phyloP scores from a whole-genome alignment of 2,888 invertebrate genomes.

The Machimus rusticus region DNA sequence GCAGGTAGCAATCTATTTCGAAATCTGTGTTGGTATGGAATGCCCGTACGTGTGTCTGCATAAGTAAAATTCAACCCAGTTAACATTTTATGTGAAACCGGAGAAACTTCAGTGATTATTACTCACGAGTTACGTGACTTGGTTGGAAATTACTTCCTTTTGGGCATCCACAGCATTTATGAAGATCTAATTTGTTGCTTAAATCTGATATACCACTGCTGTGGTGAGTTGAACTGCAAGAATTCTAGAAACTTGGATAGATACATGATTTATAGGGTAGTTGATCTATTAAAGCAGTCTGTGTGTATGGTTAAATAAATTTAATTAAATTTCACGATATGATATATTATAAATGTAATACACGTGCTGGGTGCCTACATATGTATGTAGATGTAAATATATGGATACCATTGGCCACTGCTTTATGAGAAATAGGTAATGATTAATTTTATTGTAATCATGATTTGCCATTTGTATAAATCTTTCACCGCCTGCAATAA shows the following conservation, averaged over 20 bases:
- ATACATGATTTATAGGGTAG: not conserved
- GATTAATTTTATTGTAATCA: not conserved
- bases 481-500: too few relatives aligned
- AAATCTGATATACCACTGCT: slow-evolving; percentile 41
- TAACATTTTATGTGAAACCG: slow-evolving; percentile 41
- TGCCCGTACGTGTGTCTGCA: slow-evolving; percentile 32
- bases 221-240: slow-evolving; percentile 8
- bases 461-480: too few relatives aligned
- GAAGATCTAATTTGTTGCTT: slow-evolving; percentile 44
- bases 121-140: slow-evolving; percentile 44
- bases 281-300: not conserved
- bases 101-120: slow-evolving; percentile 53
- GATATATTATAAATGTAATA: not conserved
- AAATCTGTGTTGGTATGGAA: slow-evolving; percentile 23
- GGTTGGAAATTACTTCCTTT: slow-evolving; percentile 49
- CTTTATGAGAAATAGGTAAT: too few relatives aligned
- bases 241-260: not conserved
- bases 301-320: not conserved
- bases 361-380: not conserved
- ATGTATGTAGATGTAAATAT: not conserved
- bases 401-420: too few relatives aligned
- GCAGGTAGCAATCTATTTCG: slow-evolving; percentile 20
- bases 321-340: not conserved
- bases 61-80: slow-evolving; percentile 39
- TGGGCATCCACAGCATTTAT: slow-evolving; percentile 49